Conservation (phyloP, 2,113 vertebrate genomes). For the Nerophis lumbriciformis region DNA sequence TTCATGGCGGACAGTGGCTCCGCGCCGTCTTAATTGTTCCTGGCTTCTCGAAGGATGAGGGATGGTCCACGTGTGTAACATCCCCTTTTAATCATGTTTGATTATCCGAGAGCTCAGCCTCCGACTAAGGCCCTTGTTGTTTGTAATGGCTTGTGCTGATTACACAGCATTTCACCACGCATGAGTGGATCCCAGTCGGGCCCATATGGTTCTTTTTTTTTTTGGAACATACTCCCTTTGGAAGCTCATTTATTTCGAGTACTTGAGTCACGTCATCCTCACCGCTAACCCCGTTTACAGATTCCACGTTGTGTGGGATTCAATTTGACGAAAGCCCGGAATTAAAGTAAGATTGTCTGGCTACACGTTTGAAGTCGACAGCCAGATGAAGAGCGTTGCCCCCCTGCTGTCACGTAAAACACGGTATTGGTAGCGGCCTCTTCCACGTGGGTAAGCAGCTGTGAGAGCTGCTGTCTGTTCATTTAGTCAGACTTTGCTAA, state of each 20-base stretch:
- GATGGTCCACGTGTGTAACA: slow-evolving; percentile 41
- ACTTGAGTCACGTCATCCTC: slow-evolving; percentile 9
- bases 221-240: neutral
- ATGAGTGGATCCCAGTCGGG: slow-evolving; percentile 20
- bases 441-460: slow-evolving; percentile 54
- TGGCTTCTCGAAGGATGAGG: slow-evolving; percentile 33
- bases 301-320: slow-evolving; percentile 41
- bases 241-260: neutral
- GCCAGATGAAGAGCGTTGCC: slow-evolving; percentile 41
- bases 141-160: slow-evolving; percentile 16
- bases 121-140: slow-evolving; percentile 36
- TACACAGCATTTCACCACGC: slow-evolving; percentile 14
- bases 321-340: slow-evolving; percentile 34
- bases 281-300: slow-evolving; percentile 9
- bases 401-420: slow-evolving; percentile 43
- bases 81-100: slow-evolving; percentile 47
- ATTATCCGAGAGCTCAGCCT: slow-evolving; percentile 29
- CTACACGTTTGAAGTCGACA: slow-evolving; percentile 34
- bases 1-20: slow-evolving; percentile 43
- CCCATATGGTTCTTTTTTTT: slow-evolving; percentile 20
- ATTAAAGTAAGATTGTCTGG: slow-evolving; percentile 47
- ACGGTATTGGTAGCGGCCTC: slow-evolving; percentile 35
- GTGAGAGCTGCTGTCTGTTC: slow-evolving; percentile 26
- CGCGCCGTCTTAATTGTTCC: slow-evolving; percentile 53
- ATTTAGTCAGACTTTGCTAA: slow-evolving; percentile 19